Conservation (phyloP, 1,140 invertebrate species). For the Venustaconcha ellipsiformis region DNA sequence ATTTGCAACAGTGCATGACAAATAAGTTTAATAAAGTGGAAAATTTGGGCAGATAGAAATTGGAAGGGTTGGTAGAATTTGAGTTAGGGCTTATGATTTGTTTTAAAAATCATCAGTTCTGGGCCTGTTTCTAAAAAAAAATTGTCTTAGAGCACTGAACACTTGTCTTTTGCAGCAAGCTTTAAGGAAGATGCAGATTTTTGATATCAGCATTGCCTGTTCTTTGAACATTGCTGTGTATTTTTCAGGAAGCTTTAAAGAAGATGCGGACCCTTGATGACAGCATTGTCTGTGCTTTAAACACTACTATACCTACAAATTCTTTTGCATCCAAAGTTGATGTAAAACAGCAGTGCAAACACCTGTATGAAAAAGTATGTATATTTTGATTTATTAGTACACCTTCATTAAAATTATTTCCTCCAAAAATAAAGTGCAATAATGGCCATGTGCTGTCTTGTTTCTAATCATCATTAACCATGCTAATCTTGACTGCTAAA, state of each 20-base stretch:
- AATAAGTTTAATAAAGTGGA: too few relatives aligned
- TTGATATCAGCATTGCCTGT: constrained; percentile 3
- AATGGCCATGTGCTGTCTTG: too few relatives aligned
- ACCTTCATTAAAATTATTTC: background rate
- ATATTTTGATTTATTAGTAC: background rate
- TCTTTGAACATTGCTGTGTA: constrained; percentile 13
- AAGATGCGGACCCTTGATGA: constrained; percentile 89
- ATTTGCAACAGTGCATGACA: too few relatives aligned
- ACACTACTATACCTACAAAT: constrained; percentile 87
- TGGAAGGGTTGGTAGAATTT: too few relatives aligned
- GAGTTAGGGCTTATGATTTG: too few relatives aligned
- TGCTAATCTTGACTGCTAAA: background rate
- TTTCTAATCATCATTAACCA: background rate
- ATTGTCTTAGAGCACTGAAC: too few relatives aligned
- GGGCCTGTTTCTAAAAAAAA: too few relatives aligned
- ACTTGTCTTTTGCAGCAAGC: too few relatives aligned
- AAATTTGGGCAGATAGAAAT: too few relatives aligned
- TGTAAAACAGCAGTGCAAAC: constrained; percentile 78
- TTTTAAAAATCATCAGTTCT: too few relatives aligned
- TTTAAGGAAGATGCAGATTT: constrained; percentile 15
- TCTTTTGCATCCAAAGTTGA: constrained; percentile 84
- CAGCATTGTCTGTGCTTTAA: constrained; percentile 89
- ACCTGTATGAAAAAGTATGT: constrained; percentile 82
- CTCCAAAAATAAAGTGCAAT: background rate
- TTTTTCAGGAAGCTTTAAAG: constrained; percentile 83